phyloP scores from a whole-genome alignment of 2,797 vertebrate species.

The Denticeps clupeoides region DNA sequence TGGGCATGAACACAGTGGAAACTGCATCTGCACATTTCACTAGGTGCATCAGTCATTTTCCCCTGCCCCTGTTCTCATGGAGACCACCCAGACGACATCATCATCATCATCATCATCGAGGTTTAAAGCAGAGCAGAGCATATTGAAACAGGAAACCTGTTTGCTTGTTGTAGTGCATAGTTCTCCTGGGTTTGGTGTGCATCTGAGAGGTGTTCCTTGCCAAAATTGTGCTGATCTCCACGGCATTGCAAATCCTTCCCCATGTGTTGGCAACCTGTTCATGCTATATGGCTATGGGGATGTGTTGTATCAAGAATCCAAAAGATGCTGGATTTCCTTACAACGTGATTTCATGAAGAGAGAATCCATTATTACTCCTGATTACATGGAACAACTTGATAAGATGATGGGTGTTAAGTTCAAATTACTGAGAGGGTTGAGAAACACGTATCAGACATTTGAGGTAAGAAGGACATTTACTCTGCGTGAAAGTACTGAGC shows the following conservation, averaged over 20 bases:
- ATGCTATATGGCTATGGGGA: too few species aligned
- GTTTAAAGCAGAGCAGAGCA: conserved; percentile 5
- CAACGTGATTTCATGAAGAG: background rate
- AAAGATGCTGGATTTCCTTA: background rate
- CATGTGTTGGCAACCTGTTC: too few species aligned
- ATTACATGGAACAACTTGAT: background rate
- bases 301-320: too few species aligned
- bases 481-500: too few species aligned
- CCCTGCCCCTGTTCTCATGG: too few species aligned
- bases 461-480: too few species aligned
- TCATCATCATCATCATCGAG: too few species aligned
- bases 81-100: too few species aligned
- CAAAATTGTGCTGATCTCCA: background rate
- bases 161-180: conserved; percentile 28
- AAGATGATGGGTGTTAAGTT: background rate
- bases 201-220: background rate
- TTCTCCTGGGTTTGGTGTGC: conserved; percentile 6
- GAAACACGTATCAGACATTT: too few species aligned
- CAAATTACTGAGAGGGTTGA: background rate
- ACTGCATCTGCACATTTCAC: background rate
- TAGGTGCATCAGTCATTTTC: too few species aligned
- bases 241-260: too few species aligned
- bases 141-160: conserved; percentile 11
- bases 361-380: background rate
- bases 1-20: background rate